Percentiles rank a stretch among this genome's conserved stretches.
phyloP scores from a whole-genome alignment of 37 sponge, comb jelly and placozoan genomes.

The Ianthella basta region DNA sequence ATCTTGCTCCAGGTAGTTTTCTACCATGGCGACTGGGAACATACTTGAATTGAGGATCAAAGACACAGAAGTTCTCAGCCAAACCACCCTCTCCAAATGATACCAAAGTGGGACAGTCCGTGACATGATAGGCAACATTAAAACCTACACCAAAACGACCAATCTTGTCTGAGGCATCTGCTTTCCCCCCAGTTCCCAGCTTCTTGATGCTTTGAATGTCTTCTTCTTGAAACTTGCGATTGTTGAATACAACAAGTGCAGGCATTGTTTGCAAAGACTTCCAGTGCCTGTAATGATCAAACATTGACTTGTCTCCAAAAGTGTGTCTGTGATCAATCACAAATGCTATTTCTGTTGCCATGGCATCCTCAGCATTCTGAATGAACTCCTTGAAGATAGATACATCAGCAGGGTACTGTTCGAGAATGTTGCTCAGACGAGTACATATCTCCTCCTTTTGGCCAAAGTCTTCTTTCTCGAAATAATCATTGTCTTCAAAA shows the following conservation, averaged over 20 bases:
- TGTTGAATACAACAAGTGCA: slow-evolving; percentile 72
- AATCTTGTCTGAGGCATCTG: slow-evolving; percentile 48
- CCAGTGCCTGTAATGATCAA: slow-evolving; percentile 45
- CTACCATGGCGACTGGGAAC: not conserved
- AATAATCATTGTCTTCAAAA: slow-evolving; percentile 47
- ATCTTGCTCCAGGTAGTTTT: slow-evolving; percentile 20
- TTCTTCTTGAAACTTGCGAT: slow-evolving; percentile 64
- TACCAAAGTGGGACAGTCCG: slow-evolving; percentile 82
- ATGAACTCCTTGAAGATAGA: slow-evolving; percentile 82
- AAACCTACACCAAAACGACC: slow-evolving; percentile 91
- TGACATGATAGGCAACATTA: slow-evolving; percentile 87
- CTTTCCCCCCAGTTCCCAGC: slow-evolving; percentile 84
- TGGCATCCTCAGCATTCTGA: slow-evolving; percentile 86
- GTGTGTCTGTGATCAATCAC: slow-evolving; percentile 55
- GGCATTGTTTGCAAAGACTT: slow-evolving; percentile 56
- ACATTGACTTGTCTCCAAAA: slow-evolving; percentile 41
- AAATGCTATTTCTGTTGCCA: slow-evolving; percentile 72
- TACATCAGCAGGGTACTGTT: slow-evolving; percentile 66
- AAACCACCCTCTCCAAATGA: slow-evolving; percentile 46
- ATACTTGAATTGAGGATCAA: slow-evolving; percentile 65
- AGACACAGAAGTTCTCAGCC: slow-evolving; percentile 67
- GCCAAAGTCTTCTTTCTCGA: slow-evolving; percentile 67
- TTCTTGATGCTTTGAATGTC: slow-evolving; percentile 73
- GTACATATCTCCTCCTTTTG: slow-evolving; percentile 74
- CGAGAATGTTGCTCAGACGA: slow-evolving; percentile 67